Evolutionary conservation across 2,797 vertebrate genomes (phyloP), one percentile per base, ranked within the genome.

Genomic region (Semaprochilodus insignis): DNA sequence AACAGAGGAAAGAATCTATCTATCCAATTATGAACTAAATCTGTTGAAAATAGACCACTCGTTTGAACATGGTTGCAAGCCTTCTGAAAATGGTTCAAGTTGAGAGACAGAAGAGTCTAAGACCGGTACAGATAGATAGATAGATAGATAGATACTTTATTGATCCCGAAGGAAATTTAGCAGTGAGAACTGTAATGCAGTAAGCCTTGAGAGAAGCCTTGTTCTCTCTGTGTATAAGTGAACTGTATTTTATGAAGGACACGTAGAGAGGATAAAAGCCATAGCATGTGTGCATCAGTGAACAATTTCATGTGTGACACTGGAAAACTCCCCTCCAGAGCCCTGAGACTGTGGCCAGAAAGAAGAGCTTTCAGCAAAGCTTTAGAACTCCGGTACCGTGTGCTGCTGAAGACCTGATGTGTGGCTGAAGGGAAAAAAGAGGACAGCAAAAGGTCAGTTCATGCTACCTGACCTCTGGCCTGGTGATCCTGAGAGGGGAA

Each of bases 381-480:
- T 16, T 19, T 31, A 25, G 16, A 52, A 31, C 15, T 34, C 51
- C 27, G 17, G 23, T 71, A 72, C 27, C 54, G 21, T 34, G 71
- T 34, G 17, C 7, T 55, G 21, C 8, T 23, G 21, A 57, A 59
- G 19, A 73, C 25, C 51, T 57, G 72, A 34, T 57, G 27, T 31
- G 13, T 40, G 65, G 31, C 13, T 51, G 6, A 23, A 59, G 23
- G 55, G 4, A 44, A 51, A 66, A 48, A 23, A 51, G 44, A 63
- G 59, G 3, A 13, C 44, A 77, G 74, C 25, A 40, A 55, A 40
- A 54, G 27, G 44, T 82, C 57, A 71, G 55, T 31, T 82, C 15
- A 52, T 17, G 17, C 27, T 60, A 31, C 73, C 36, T 70, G 31
- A 71, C 74, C 74, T 69, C 57, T 81, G 63, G 15, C 54, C 66